phyloP scores from a whole-genome alignment of 2,113 vertebrate species.

The Nothocercus julius region DNA sequence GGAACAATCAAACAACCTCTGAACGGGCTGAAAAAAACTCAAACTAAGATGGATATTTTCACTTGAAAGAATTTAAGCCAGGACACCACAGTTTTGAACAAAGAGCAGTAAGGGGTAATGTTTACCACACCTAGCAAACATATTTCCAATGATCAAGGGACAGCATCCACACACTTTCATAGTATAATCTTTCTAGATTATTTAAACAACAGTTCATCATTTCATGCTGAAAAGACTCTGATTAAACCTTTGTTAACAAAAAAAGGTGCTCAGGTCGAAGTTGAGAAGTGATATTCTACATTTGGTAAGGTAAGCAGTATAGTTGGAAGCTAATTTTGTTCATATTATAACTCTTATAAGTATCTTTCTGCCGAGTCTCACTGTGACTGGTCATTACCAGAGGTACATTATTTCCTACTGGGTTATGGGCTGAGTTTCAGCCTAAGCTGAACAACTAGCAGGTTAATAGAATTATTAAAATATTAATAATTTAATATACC shows the following conservation, averaged over 20 bases:
- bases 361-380: neutral
- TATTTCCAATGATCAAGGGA: neutral
- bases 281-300: neutral
- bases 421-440: neutral
- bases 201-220: neutral
- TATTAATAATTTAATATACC: neutral
- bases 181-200: neutral
- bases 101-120: neutral
- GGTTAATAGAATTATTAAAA: neutral
- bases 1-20: neutral
- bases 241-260: neutral
- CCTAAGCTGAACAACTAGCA: neutral
- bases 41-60: neutral
- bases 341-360: fast-evolving
- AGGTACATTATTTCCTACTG: neutral
- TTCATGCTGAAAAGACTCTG: neutral
- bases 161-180: neutral
- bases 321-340: neutral
- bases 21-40: neutral
- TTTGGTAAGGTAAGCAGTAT: neutral
- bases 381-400: neutral
- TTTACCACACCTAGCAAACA: neutral
- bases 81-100: neutral
- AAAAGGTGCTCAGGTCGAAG: neutral
- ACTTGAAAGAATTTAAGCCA: neutral